Conservation (phyloP, 1,140 invertebrate species). For the Cecropterus lyciades region DNA sequence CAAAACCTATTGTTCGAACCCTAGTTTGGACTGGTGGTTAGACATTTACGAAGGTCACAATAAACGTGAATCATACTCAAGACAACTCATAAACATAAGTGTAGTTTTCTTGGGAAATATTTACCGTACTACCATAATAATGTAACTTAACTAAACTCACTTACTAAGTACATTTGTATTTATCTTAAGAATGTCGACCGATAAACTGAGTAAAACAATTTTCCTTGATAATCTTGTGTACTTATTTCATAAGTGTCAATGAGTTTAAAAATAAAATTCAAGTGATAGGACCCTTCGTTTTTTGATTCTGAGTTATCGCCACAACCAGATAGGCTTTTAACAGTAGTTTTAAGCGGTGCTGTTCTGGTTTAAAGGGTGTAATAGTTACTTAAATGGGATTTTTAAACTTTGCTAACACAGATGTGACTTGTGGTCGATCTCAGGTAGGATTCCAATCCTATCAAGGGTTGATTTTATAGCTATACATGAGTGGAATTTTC, state of each 20-base stretch:
- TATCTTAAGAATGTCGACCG: conserved; percentile 42
- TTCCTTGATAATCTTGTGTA: conserved; percentile 5
- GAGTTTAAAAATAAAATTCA: neutral
- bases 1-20: conserved; percentile 16
- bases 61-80: conserved; percentile 17
- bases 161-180: conserved; percentile 33
- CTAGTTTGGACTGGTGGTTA: neutral
- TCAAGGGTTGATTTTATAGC: too few relatives aligned
- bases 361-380: too few relatives aligned
- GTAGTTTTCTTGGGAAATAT: conserved; percentile 5
- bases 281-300: too few relatives aligned
- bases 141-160: conserved; percentile 34
- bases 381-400: too few relatives aligned
- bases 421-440: too few relatives aligned
- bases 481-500: too few relatives aligned
- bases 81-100: neutral
- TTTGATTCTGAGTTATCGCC: too few relatives aligned
- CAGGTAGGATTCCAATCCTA: too few relatives aligned
- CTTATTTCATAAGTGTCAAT: neutral
- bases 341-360: too few relatives aligned
- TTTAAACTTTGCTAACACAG: too few relatives aligned
- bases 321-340: too few relatives aligned
- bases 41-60: conserved; percentile 19
- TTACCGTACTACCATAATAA: conserved; percentile 11
- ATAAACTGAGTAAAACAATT: conserved; percentile 36